phyloP scores from a whole-genome alignment of 2,888 invertebrate genomes.

The Lasioglossum leucozonium region DNA sequence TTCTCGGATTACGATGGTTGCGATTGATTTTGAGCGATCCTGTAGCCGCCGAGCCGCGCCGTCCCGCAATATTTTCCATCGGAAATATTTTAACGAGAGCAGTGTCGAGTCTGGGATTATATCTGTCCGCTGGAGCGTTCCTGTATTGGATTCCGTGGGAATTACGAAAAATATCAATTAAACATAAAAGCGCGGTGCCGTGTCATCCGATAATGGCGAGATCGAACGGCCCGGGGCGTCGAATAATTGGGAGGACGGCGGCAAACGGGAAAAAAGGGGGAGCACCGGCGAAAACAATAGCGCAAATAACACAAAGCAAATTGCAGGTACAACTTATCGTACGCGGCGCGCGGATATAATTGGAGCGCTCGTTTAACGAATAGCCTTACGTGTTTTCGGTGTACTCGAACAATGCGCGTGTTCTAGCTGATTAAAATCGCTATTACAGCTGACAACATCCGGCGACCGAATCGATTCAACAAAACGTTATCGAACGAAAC shows the following conservation, averaged over 20 bases:
- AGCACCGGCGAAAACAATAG: slow-evolving; percentile 69
- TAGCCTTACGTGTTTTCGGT: slow-evolving; percentile 52
- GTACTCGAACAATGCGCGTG: slow-evolving; percentile 35
- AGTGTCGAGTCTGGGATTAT: slow-evolving; percentile 80
- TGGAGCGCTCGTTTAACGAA: slow-evolving; percentile 63
- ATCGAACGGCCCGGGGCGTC: slow-evolving; percentile 77
- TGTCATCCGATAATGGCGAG: slow-evolving; percentile 84
- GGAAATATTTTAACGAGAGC: slow-evolving; percentile 81
- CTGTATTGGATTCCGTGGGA: slow-evolving; percentile 79
- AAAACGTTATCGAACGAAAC: neutral
- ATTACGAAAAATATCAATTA: slow-evolving; percentile 85
- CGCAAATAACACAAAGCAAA: slow-evolving; percentile 75
- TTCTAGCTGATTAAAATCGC: slow-evolving; percentile 5
- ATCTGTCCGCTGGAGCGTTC: slow-evolving; percentile 76
- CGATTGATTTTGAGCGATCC: slow-evolving; percentile 46
- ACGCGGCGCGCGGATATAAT: slow-evolving; percentile 59
- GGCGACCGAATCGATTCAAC: neutral
- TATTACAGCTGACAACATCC: slow-evolving; percentile 12
- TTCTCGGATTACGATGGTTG: neutral
- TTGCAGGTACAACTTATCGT: slow-evolving; percentile 71
- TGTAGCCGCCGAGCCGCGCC: slow-evolving; percentile 42
- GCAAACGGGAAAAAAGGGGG: slow-evolving; percentile 39
- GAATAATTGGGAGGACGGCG: slow-evolving; percentile 79
- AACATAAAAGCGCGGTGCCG: slow-evolving; percentile 83
- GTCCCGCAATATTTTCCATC: slow-evolving; percentile 67